Conservation (phyloP, 2,797 vertebrate species). For the Synanceia verrucosa region DNA sequence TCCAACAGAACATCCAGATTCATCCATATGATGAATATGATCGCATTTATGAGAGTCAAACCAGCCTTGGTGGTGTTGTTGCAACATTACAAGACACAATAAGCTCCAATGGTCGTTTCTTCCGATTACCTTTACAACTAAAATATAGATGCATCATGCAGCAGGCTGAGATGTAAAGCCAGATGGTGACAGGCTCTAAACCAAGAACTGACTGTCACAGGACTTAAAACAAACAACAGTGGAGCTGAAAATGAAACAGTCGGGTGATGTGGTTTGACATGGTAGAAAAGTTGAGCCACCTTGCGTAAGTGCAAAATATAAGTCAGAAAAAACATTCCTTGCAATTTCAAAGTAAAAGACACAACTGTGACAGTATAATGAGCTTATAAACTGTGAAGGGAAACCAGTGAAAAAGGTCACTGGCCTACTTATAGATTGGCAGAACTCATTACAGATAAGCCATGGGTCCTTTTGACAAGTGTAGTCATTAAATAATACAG, state of each 20-base stretch:
- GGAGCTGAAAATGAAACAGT: neutral
- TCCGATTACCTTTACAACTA: slow-evolving; percentile 19
- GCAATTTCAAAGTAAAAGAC: neutral
- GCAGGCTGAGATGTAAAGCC: neutral
- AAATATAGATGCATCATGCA: slow-evolving; percentile 15
- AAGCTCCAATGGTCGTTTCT: slow-evolving; percentile 1
- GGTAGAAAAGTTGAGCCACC: no score
- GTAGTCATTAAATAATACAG: slow-evolving; percentile 9
- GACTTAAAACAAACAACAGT: neutral
- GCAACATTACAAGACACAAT: slow-evolving; percentile 19
- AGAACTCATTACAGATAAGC: slow-evolving; percentile 30
- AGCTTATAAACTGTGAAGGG: neutral
- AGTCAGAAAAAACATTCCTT: neutral
- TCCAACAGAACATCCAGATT: neutral
- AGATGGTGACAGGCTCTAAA: neutral
- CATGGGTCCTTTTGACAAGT: slow-evolving; percentile 12
- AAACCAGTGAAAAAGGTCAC: slow-evolving; percentile 2
- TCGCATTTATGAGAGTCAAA: slow-evolving; percentile 8
- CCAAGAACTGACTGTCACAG: neutral
- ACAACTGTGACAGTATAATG: neutral
- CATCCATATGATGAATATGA: neutral
- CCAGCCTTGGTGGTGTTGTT: neutral
- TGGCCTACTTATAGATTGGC: slow-evolving; percentile 4
- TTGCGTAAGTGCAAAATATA: neutral
- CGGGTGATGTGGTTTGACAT: neutral